phyloP scores from a whole-genome alignment of 2,888 invertebrate species.

The Phalangium opilio region DNA sequence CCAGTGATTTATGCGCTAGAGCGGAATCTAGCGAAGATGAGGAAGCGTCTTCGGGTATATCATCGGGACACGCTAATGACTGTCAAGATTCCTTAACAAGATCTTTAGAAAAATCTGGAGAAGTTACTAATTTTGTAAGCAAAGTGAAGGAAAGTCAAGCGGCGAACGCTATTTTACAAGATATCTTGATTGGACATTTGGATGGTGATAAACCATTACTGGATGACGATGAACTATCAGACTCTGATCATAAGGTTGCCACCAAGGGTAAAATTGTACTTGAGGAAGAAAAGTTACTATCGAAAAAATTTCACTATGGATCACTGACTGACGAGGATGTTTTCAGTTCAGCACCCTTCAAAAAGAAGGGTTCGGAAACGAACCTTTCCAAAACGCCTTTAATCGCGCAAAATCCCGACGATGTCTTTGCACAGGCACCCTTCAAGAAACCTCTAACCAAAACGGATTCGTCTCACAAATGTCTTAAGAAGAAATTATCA shows the following conservation, averaged over 20 bases:
- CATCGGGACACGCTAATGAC: slow-evolving; percentile 3
- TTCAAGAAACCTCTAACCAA: slow-evolving; percentile 31
- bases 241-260: slow-evolving; percentile 31
- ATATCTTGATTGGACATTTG: slow-evolving; percentile 19
- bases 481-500: slow-evolving; percentile 6
- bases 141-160: slow-evolving; percentile 3
- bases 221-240: slow-evolving; percentile 54
- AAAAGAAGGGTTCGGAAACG: slow-evolving; percentile 22
- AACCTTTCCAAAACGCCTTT: slow-evolving; percentile 10
- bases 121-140: background rate
- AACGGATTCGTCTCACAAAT: slow-evolving; percentile 12
- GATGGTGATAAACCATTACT: slow-evolving; percentile 58
- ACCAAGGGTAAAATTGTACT: slow-evolving; percentile 1
- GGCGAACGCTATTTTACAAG: slow-evolving; percentile 12
- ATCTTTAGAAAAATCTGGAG: background rate
- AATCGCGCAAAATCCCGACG: slow-evolving; percentile 30
- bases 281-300: slow-evolving; percentile 7
- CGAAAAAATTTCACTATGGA: background rate
- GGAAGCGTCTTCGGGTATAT: slow-evolving; percentile 6
- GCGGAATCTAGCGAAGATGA: slow-evolving; percentile 18
- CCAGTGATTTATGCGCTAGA: slow-evolving; percentile 18
- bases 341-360: slow-evolving; percentile 30
- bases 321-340: slow-evolving; percentile 22
- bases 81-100: background rate
- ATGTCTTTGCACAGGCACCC: slow-evolving; percentile 55